Evolutionary conservation across 2,888 invertebrate genomes (phyloP), one percentile per base, ranked within the genome.

Genomic region (Copidosoma aretas): DNA sequence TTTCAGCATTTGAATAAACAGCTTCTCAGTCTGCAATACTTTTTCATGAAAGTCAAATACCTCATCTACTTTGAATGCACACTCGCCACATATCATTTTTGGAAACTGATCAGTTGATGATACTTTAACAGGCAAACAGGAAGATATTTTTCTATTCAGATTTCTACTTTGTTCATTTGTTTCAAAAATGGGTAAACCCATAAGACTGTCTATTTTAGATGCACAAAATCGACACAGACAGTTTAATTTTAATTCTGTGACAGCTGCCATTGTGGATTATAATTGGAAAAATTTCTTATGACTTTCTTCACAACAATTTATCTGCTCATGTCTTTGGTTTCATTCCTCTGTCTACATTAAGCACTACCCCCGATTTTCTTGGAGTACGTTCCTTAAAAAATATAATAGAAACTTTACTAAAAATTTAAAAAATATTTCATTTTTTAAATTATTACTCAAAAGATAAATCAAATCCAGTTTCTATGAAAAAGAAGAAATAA

Each of bases 11-110:
- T 81, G 79, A 69, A 81, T 79, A 62, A 88, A 84, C 73, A 87
- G 80, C 64, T 80, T 83, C 77, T 88, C 88, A 0, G 88, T 88
- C 67, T 86, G 84, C 32, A 87, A 75, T 73, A 86, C 85, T 74
- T 87, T 85, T 73, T 88, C 87, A 65, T 87, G 84, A 77, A 89
- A 88, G 63, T 88, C 87, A 75, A 84, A 86, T 64, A 88, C 80
- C 60, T 87, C 80, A 73, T 89, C 88, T 63, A 89, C 76, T 76
- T 88, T 88, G 72, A 85, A 88, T 15, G 87, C 82, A 75, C 88
- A 88, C 58, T 86, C 85, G 72, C 86, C 86, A 74, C 88, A 89
- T 4, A 89, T 85, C 78, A 87, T 86, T 83, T 89, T 89, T 22
- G 88, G 88, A 57, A 88, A 80, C 73, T 86, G 86, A 77, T 88